phyloP scores from a whole-genome alignment of 2,888 invertebrate species.

The Megaustenia siamemsis region DNA sequence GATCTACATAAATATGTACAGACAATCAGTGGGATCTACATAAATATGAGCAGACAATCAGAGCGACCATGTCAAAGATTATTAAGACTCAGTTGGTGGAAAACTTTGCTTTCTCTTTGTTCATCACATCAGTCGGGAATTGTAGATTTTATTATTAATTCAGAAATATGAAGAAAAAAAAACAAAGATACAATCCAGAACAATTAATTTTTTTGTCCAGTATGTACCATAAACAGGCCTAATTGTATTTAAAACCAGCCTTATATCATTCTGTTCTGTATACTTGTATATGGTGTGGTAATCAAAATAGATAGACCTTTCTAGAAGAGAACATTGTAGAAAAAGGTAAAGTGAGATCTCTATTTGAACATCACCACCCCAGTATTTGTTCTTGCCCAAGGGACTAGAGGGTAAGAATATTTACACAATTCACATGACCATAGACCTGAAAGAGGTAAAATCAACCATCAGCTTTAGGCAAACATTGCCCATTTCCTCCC shows the following conservation, averaged over 20 bases:
- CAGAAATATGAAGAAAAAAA: too few relatives aligned
- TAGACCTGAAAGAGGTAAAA: slow-evolving; percentile 25
- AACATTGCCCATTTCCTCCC: slow-evolving; percentile 3
- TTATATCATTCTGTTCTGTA: not conserved
- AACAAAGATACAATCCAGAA: too few relatives aligned
- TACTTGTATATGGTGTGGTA: not conserved
- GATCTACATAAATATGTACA: too few relatives aligned
- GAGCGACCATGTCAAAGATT: too few relatives aligned
- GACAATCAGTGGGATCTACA: too few relatives aligned
- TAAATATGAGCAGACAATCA: too few relatives aligned
- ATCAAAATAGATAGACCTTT: not conserved
- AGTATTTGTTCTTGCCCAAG: slow-evolving; percentile 7
- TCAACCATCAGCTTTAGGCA: not conserved
- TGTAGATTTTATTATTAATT: too few relatives aligned
- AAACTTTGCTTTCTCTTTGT: too few relatives aligned
- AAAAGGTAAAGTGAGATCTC: not conserved
- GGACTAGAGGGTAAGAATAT: slow-evolving; percentile 6
- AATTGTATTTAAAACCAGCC: not conserved
- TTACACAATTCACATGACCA: not conserved
- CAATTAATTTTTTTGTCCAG: too few relatives aligned
- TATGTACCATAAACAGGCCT: too few relatives aligned
- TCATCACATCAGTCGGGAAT: too few relatives aligned
- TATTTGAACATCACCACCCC: slow-evolving; percentile 16
- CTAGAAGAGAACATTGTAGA: not conserved
- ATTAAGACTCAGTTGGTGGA: too few relatives aligned